phyloP scores from a whole-genome alignment of 2,888 invertebrate genomes.

The Electrophaes corylata region DNA sequence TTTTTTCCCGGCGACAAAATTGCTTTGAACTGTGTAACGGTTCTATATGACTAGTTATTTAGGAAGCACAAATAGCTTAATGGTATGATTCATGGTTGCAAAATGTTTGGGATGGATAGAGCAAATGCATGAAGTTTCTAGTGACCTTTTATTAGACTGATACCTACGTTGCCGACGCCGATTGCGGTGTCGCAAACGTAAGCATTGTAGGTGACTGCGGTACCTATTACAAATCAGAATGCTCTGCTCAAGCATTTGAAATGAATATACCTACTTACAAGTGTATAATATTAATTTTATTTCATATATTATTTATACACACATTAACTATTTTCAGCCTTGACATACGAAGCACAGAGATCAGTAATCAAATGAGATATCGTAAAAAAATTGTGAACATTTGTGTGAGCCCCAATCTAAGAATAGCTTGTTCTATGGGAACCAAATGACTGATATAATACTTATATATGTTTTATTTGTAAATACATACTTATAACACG shows the following conservation, averaged over 20 bases:
- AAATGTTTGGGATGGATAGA: slow-evolving; percentile 45
- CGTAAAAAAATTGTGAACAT: too few species aligned
- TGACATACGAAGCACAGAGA: background rate
- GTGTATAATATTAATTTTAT: too few species aligned
- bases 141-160: slow-evolving; percentile 41
- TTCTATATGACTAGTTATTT: slow-evolving; percentile 14
- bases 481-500: too few species aligned
- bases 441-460: too few species aligned
- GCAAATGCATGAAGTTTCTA: slow-evolving; percentile 44
- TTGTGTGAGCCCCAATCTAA: too few species aligned
- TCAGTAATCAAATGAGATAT: too few species aligned
- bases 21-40: slow-evolving; percentile 24
- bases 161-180: slow-evolving; percentile 40
- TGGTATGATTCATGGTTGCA: slow-evolving; percentile 40
- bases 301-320: too few species aligned
- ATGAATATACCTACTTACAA: background rate
- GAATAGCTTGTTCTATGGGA: too few species aligned
- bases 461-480: too few species aligned
- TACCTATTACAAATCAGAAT: slow-evolving; percentile 35
- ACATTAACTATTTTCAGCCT: background rate
- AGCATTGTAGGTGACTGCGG: slow-evolving; percentile 51
- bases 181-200: slow-evolving; percentile 68
- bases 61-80: slow-evolving; percentile 28
- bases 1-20: slow-evolving; percentile 27
- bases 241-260: background rate